Base-by-base conservation (phyloP, 2,797 vertebrate genomes). In the Poecile montanus region DNA sequence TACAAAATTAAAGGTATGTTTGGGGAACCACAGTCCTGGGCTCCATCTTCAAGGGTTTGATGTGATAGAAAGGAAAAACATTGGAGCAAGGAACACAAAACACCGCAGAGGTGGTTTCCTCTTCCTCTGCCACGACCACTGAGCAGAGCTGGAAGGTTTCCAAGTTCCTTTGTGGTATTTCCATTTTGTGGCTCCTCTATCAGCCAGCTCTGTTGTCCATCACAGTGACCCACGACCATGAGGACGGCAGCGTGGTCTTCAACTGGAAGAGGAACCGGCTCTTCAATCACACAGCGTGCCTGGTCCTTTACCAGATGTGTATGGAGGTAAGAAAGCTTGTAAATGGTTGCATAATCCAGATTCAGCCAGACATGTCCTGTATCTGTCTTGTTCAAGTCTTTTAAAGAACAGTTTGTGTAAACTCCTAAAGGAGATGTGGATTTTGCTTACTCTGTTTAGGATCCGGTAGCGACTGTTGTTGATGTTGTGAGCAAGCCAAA, bases 241-340 rank as follows among this genome's bases (percentile, higher is more conserved):
- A 98, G 83, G 99, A 99, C 1, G 98, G 98, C 26, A 93, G 47
- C 0, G 99, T 99, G 9, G 98, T 99, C 86, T 99, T 99, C 97
- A 98, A 85, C 93, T 99, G 99, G 99, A 99, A 99, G 96, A 98
- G 99, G 97, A 98, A 99, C 96, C 98, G 99, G 27, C 99, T 99
- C 76, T 99, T 99, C 80, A 98, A 98, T 94, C 99, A 99, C 97
- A 99, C 99, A 0, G 99, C 99, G 0, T 99, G 99, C 96, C 98
- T 99, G 71, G 99, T 99, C 78, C 98, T 99, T 73, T 99, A 99
- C 96, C 99, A 99, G 89, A 98, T 99, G 91, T 99, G 99, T 92
- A 99, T 99, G 99, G 99, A 99, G 99, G 99, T 99, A 97, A 57
- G 97, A 88, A 58, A 68, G 32, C 62, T 42, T 65, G 42, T 62